Evolutionary conservation across 30 jellyfish, hydroid and myxozoan genomes (phyloP).

Genomic region (Catostylus mosaicus): DNA sequence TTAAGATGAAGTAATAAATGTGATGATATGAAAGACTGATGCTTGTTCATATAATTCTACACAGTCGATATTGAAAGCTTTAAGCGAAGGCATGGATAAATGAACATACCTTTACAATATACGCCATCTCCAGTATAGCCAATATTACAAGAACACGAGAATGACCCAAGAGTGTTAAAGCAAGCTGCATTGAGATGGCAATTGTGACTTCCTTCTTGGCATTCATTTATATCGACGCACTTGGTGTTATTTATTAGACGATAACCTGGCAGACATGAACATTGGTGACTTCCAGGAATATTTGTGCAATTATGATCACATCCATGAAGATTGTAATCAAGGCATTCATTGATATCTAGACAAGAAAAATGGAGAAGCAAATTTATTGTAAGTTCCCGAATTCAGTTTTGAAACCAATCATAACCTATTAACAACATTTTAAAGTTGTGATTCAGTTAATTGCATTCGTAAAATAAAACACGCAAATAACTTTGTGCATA

Average conservation of each 20-base stretch:
- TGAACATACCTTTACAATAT: slow-evolving; percentile 34
- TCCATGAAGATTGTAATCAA: neutral
- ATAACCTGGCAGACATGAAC: slow-evolving; percentile 53
- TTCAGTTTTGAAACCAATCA: too few species aligned
- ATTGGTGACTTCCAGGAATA: slow-evolving; percentile 28
- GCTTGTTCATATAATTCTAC: too few species aligned
- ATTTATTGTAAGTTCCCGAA: too few species aligned
- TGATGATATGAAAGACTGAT: too few species aligned
- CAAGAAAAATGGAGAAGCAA: too few species aligned
- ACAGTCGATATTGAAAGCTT: too few species aligned
- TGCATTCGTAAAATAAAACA: neutral
- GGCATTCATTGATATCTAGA: slow-evolving; percentile 56
- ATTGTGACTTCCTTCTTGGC: slow-evolving; percentile 22
- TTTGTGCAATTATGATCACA: slow-evolving; percentile 54
- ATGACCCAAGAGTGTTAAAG: slow-evolving; percentile 26
- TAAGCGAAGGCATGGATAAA: too few species aligned
- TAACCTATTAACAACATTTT: neutral
- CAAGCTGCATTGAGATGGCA: slow-evolving; percentile 42
- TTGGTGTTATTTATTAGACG: slow-evolving; percentile 21
- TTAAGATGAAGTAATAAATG: neutral
- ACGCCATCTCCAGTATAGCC: slow-evolving; percentile 56
- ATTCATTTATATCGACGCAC: slow-evolving; percentile 46
- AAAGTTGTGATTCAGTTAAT: neutral
- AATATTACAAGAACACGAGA: slow-evolving; percentile 37
- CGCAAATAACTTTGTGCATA: neutral